These are phyloP conservation scores for Melipona beecheii DNA, from an alignment of 2,888 invertebrate genomes.

Conservation along the genomic window DNA sequence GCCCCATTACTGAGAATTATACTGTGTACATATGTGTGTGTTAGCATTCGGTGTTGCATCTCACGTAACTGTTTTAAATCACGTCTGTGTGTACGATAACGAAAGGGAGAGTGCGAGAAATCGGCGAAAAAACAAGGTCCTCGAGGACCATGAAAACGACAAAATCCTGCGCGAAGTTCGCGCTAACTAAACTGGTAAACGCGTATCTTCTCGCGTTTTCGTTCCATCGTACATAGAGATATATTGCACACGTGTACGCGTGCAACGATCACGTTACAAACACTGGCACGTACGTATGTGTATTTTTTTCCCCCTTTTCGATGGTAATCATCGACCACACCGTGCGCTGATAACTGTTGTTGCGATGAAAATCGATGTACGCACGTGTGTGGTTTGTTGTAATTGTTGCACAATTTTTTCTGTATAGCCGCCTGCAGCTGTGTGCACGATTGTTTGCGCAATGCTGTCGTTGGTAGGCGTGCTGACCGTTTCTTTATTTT, in stretches of 20 bases:
- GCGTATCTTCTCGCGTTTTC: background rate
- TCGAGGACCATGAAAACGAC: background rate
- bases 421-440: slow-evolving; percentile 79
- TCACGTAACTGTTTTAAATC: slow-evolving; percentile 30
- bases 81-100: background rate
- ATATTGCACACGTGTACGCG: slow-evolving; percentile 1
- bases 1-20: slow-evolving; percentile 54
- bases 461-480: slow-evolving; percentile 75
- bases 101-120: background rate
- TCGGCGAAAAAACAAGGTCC: too few species aligned
- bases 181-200: too few species aligned
- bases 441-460: slow-evolving; percentile 81
- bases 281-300: slow-evolving; percentile 7
- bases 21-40: slow-evolving; percentile 55
- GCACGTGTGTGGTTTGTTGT: slow-evolving; percentile 37
- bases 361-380: slow-evolving; percentile 30
- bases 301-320: background rate
- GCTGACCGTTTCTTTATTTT: slow-evolving; percentile 42
- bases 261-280: slow-evolving; percentile 30
- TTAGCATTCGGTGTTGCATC: slow-evolving; percentile 76
- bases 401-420: slow-evolving; percentile 41
- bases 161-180: background rate
- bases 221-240: background rate
- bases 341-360: background rate
- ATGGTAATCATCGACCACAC: background rate